Evolutionary conservation across 2,113 vertebrate species (phyloP).

Genomic region (Serinus canaria): DNA sequence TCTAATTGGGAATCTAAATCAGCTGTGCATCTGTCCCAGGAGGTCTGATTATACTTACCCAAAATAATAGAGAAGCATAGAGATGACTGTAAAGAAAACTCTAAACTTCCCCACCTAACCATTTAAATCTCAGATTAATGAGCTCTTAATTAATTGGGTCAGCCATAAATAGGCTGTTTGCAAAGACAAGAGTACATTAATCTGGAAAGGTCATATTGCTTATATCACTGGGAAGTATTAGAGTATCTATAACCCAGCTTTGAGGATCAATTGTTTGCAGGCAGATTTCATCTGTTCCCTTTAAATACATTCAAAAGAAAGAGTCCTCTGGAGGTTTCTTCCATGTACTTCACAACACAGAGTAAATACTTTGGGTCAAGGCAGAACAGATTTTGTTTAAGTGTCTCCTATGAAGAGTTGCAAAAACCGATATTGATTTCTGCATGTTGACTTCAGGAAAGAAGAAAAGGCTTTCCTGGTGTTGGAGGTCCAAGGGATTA

Average conservation of each 20-base stretch:
- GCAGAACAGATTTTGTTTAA: not conserved
- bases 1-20: slow-evolving; percentile 2
- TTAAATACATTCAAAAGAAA: not conserved
- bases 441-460: not conserved
- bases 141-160: slow-evolving; percentile 34
- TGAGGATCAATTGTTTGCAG: not conserved
- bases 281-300: not conserved
- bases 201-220: not conserved
- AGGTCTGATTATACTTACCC: slow-evolving; percentile 3
- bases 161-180: slow-evolving; percentile 27
- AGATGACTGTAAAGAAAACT: slow-evolving; percentile 25
- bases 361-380: not conserved
- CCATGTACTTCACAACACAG: not conserved
- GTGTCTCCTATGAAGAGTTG: not conserved
- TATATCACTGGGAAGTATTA: not conserved
- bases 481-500: not conserved
- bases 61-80: slow-evolving; percentile 12
- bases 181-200: not conserved
- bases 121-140: slow-evolving; percentile 20
- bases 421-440: not conserved
- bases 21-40: not conserved
- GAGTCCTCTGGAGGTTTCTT: not conserved
- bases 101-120: not conserved
- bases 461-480: not conserved
- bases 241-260: not conserved